A percentile compares a stretch with the other conserved stretches of the same genome.
phyloP scores from a whole-genome alignment of 1,140 invertebrate species.

The Caenorhabditis remanei region DNA sequence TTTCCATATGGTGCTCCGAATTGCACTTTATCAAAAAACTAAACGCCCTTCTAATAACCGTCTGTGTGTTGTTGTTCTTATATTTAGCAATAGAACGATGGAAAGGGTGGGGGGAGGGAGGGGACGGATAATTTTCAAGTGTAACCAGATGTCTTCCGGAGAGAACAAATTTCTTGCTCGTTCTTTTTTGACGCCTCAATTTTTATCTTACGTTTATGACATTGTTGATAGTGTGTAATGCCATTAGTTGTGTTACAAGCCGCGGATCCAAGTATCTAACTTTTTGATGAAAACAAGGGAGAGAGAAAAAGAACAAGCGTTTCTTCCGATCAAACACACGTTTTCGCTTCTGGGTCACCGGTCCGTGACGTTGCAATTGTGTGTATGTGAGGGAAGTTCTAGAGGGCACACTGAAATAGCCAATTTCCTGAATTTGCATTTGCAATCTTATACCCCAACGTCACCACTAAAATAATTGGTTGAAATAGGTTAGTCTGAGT shows the following conservation, averaged over 20 bases:
- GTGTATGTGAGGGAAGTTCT: slow-evolving; percentile 31
- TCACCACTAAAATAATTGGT: background rate
- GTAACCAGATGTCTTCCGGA: slow-evolving; percentile 51
- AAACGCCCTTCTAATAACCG: background rate
- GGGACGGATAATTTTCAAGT: slow-evolving; percentile 31
- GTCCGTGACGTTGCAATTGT: slow-evolving; percentile 2
- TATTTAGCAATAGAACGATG: too few relatives aligned
- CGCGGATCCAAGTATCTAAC: background rate
- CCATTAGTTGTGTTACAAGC: slow-evolving; percentile 37
- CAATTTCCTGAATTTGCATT: slow-evolving; percentile 45
- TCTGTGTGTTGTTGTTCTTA: background rate
- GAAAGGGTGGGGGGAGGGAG: too few relatives aligned
- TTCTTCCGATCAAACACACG: background rate
- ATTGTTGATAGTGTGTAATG: slow-evolving; percentile 54
- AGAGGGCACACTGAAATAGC: slow-evolving; percentile 35
- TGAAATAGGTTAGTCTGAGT: background rate
- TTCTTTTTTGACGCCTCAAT: slow-evolving; percentile 17
- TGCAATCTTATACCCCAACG: slow-evolving; percentile 12
- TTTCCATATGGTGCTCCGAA: background rate
- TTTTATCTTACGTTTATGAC: slow-evolving; percentile 51
- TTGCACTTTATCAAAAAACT: slow-evolving; percentile 13
- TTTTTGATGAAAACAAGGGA: background rate
- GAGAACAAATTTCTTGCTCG: slow-evolving; percentile 26
- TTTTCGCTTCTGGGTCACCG: background rate
- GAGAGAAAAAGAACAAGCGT: background rate